Percentiles rank a stretch among this genome's conserved stretches.
These are phyloP conservation scores for Dipodomys stephensi DNA, from an alignment of 2,113 vertebrate species.

Conservation along the genomic window DNA sequence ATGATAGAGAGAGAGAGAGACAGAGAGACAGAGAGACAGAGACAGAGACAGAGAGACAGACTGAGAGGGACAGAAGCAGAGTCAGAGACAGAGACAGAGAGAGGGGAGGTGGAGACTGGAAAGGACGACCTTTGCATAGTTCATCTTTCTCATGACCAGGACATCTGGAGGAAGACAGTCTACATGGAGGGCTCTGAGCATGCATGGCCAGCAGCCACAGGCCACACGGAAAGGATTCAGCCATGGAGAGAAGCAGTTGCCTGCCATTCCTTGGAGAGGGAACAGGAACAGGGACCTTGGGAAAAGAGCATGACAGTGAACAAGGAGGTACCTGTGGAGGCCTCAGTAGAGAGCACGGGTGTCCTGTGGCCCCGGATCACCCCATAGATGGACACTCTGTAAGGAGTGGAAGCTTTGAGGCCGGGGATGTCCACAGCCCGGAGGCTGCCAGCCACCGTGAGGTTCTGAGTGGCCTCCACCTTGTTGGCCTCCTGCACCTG, in stretches of 20 bases:
- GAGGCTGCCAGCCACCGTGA: slow-evolving; percentile 87
- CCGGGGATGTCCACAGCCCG: slow-evolving; percentile 86
- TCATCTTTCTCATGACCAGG: not conserved
- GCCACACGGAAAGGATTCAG: not conserved
- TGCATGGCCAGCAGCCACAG: not conserved
- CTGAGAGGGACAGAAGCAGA: too few relatives aligned
- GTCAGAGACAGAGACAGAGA: too few relatives aligned
- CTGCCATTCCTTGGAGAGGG: not conserved
- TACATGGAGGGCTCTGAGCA: not conserved
- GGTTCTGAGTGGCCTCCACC: slow-evolving; percentile 84
- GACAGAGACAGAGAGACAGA: not conserved
- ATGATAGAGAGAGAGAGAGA: not conserved
- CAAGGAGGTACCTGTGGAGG: slow-evolving; percentile 84
- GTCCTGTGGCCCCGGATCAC: slow-evolving; percentile 87
- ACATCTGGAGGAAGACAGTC: not conserved
- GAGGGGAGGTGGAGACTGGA: not conserved
- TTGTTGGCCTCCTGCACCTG: slow-evolving; percentile 91
- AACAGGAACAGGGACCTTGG: not conserved
- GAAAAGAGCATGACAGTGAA: not conserved
- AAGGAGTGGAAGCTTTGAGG: slow-evolving; percentile 91
- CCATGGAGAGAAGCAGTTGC: not conserved
- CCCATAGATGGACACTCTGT: slow-evolving; percentile 91
- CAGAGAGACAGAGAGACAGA: not conserved
- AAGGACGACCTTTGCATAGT: not conserved
- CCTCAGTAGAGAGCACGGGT: slow-evolving; percentile 84